Evolutionary conservation across 2,888 invertebrate genomes (phyloP), one percentile per base, ranked within the genome.

Genomic region (Urechis unicinctus): DNA sequence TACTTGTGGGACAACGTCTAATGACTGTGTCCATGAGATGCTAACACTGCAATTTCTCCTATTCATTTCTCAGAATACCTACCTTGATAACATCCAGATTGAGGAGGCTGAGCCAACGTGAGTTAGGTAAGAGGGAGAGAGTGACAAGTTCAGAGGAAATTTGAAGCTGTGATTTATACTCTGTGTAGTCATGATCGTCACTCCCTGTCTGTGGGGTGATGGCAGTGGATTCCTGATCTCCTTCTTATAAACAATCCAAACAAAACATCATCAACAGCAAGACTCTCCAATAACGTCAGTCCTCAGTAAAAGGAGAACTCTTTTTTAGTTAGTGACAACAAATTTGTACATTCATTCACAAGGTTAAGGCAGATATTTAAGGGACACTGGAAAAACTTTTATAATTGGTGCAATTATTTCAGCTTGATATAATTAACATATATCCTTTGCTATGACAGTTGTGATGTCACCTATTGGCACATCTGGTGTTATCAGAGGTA

Each of bases 81-180:
- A 74, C 86, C 75, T 88, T 91, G 1, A 97, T 89, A 0, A 88
- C 78, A 64, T 94, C 92, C 54, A 95, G 81, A 72, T 89, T 86
- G 1, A 94, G 82, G 17, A 97, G 81, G 77, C 93, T 93, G 61
- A 90, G 86, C 96, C 96, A 97, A 65, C 92, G 85, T 0, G 92
- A 91, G 30, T 87, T 85, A 0, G 94, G 85, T 56, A 92, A 80
- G 9, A 86, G 85, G 0, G 95, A 94, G 66, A 94, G 81, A 0
- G 94, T 93, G 21, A 95, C 85, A 2, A 95, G 81, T 67, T 88
- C 85, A 50, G 83, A 78, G 61, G 83, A 83, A 49, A 91, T 84
- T 79, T 91, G 90, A 68, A 86, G 85, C 0, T 87, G 86, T 0
- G 89, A 89, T 66, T 82, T 81, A 72, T 86, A 89, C 52, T 67